These are phyloP conservation scores for Trachymyrmex cornetzi DNA, from an alignment of 1,140 invertebrate species.

Conservation along the genomic window DNA sequence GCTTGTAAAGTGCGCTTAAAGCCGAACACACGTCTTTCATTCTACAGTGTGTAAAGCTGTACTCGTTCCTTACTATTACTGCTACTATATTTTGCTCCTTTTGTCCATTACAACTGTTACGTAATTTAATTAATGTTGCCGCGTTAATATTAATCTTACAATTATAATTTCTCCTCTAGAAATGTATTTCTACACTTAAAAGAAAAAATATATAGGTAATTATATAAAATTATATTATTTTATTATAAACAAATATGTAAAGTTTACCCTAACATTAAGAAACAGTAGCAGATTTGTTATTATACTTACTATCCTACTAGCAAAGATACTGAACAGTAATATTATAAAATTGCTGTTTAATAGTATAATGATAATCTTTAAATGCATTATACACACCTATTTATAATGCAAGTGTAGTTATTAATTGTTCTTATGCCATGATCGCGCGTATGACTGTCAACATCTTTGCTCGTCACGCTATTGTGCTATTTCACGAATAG, in stretches of 20 bases:
- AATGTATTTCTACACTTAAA: not conserved
- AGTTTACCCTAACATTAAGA: not conserved
- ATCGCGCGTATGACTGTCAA: conserved; percentile 5
- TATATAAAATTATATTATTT: too few species aligned
- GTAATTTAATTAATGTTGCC: conserved; percentile 33
- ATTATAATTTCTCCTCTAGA: conserved; percentile 10
- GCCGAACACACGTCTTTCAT: conserved; percentile 73
- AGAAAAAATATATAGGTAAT: too few species aligned
- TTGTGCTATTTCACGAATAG: conserved; percentile 56
- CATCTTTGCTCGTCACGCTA: not conserved
- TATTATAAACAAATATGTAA: too few species aligned
- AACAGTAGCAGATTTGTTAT: not conserved
- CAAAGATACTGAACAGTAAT: not conserved
- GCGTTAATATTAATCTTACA: conserved; percentile 19
- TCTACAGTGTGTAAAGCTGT: conserved; percentile 62
- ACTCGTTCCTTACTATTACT: conserved; percentile 58
- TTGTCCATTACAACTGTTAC: not conserved
- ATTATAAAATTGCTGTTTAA: not conserved
- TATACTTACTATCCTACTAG: not conserved
- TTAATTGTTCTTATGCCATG: conserved; percentile 3
- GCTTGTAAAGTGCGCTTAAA: conserved; percentile 71
- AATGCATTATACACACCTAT: not conserved
- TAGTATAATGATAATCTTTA: not conserved
- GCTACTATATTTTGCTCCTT: not conserved
- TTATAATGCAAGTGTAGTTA: not conserved